These are phyloP conservation scores for Orius insidiosus DNA, from an alignment of 1,140 invertebrate genomes.

Conservation along the genomic window DNA sequence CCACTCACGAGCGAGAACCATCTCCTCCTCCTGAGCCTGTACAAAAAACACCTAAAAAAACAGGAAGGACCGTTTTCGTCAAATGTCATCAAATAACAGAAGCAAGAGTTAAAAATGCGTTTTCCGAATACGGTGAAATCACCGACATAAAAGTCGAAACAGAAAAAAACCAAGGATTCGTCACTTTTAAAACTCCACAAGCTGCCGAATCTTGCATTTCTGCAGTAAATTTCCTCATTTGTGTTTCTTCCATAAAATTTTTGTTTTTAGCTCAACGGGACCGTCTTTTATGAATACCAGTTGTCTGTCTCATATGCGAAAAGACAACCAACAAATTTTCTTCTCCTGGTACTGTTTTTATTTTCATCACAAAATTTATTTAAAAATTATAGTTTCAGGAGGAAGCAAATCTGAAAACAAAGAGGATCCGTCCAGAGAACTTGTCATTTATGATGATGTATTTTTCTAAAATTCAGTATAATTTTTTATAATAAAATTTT, in stretches of 20 bases:
- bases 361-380: no score
- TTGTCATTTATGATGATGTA: no score
- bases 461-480: no score
- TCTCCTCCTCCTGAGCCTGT: no score
- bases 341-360: no score
- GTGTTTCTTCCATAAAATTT: background rate
- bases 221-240: slow-evolving; percentile 37
- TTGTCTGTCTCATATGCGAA: slow-evolving; percentile 26
- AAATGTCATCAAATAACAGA: slow-evolving; percentile 62
- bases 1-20: no score
- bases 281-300: slow-evolving; percentile 21
- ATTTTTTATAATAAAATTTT: no score
- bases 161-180: slow-evolving; percentile 76
- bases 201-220: slow-evolving; percentile 69
- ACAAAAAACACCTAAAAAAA: slow-evolving; percentile 11
- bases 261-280: slow-evolving; percentile 35
- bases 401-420: no score
- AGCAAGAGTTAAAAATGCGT: slow-evolving; percentile 62
- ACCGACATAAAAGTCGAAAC: slow-evolving; percentile 74
- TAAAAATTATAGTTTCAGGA: no score
- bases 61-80: slow-evolving; percentile 74
- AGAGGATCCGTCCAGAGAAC: no score
- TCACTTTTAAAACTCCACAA: slow-evolving; percentile 82
- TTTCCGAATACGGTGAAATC: slow-evolving; percentile 59
- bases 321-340: slow-evolving; percentile 23